Evolutionary conservation across 2,113 vertebrate species (phyloP), one percentile per base, ranked within the genome.

Genomic region (Lutjanus erythropterus): DNA sequence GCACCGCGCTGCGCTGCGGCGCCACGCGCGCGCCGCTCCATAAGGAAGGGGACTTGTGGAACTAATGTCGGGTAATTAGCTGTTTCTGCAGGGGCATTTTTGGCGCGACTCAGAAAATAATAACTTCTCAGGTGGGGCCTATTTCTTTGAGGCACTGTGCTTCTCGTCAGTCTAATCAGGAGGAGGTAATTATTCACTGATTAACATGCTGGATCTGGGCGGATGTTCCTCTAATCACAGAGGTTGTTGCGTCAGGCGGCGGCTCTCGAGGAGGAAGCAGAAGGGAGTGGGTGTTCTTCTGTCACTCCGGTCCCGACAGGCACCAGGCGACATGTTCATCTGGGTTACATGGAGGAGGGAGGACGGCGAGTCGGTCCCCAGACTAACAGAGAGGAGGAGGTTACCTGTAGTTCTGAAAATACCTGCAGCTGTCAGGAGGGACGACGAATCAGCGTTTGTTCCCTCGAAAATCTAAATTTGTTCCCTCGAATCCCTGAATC

Each of bases 171-270:
- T 84, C 88, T 93, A 84, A 92, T 94, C 93, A 90, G 37, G 31
- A 46, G 71, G 77, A 93, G 86, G 87, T 91, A 92, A 93, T 94
- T 93, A 94, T 75, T 84, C 64, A 3, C 84, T 89, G 88, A 93
- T 92, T 91, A 92, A 86, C 90, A 75, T 41, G 74, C 33, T n/a
- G 71, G 18, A 68, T 85, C 78, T 71, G 80, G 75, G 77, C 71
- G 84, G 84, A 86, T 83, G 56, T 39, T 6, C 37, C 29, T 73
- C 86, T 84, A 81, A 93, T 91, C 89, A 90, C 85, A 23, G 64
- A 37, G 78, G 71, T 53, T 0, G 49, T 52, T 81, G 85, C 56
- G 65, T 75, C 80, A 83, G 66, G 66, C 16, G 25, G 41, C 21
- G 15, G 49, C 64, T 77, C 75, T 79, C 59, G 0, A 65, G 74